Evolutionary conservation across 2,888 invertebrate species (phyloP).

Genomic region (Cerastis leucographa): DNA sequence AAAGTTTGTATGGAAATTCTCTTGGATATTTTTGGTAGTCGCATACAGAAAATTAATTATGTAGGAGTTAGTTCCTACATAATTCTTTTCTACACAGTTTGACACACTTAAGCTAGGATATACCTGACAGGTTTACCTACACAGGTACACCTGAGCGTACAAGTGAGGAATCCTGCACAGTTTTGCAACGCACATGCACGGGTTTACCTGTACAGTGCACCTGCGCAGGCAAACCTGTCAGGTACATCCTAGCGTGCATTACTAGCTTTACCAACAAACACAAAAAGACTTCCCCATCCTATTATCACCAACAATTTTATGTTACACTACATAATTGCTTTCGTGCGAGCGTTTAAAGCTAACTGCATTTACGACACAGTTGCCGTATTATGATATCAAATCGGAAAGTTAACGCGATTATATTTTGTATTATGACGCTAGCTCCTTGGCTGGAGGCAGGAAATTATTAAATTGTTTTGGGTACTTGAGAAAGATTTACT

Average conservation of each 20-base stretch:
- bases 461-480: slow-evolving; percentile 46
- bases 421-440: slow-evolving; percentile 53
- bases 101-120: background rate
- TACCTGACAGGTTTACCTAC: too few species aligned
- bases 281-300: background rate
- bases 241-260: too few species aligned
- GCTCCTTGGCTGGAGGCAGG: slow-evolving; percentile 40
- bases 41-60: background rate
- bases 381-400: slow-evolving; percentile 53
- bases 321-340: slow-evolving; percentile 9
- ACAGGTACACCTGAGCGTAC: too few species aligned
- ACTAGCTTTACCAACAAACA: background rate
- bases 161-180: too few species aligned
- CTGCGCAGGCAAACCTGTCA: too few species aligned
- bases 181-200: too few species aligned
- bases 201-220: too few species aligned
- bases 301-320: slow-evolving; percentile 11
- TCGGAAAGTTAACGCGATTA: slow-evolving; percentile 57
- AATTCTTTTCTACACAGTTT: background rate
- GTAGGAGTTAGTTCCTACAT: background rate
- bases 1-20: background rate
- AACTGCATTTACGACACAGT: slow-evolving; percentile 54
- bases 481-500: background rate
- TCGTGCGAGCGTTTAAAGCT: slow-evolving; percentile 23
- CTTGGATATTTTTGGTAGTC: too few species aligned